Conservation (phyloP, 2,113 vertebrate species). For the Erinaceus europaeus region DNA sequence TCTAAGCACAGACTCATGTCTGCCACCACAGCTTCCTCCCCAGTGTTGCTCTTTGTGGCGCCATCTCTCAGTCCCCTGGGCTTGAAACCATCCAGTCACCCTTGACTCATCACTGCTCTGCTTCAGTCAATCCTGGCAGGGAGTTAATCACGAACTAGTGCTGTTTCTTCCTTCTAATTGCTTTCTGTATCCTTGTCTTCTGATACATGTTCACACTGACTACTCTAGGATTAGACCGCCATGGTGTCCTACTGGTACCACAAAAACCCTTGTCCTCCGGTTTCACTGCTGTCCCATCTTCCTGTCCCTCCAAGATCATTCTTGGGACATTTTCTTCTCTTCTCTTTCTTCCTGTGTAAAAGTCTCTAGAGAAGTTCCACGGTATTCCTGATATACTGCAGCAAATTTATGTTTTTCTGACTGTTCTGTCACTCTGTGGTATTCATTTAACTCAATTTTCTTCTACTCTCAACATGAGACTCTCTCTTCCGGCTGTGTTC, state of each 20-base stretch:
- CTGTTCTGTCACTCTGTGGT: background rate
- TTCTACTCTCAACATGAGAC: background rate
- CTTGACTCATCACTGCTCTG: constrained; percentile 55
- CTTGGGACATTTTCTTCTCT: background rate
- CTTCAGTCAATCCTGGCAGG: background rate
- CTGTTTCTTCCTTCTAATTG: constrained; percentile 16
- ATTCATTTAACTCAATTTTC: background rate
- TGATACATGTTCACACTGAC: constrained; percentile 22
- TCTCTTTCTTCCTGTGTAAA: background rate
- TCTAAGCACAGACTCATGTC: background rate
- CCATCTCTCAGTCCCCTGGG: background rate
- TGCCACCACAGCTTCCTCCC: background rate
- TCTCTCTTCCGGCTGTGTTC: background rate
- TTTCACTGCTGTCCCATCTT: background rate
- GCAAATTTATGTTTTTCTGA: background rate
- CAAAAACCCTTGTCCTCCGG: background rate
- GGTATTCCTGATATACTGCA: background rate
- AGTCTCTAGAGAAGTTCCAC: background rate
- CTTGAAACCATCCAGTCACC: constrained; percentile 50
- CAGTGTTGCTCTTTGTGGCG: background rate
- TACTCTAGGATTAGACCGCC: background rate
- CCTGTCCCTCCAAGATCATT: background rate
- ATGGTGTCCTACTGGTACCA: background rate
- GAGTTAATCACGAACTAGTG: constrained; percentile 33
- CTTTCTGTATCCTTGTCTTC: constrained; percentile 9